Percentiles rank a stretch among this genome's conserved stretches.
Evolutionary conservation across 2,797 vertebrate genomes (phyloP).

Genomic region (Argyrosomus regius): DNA sequence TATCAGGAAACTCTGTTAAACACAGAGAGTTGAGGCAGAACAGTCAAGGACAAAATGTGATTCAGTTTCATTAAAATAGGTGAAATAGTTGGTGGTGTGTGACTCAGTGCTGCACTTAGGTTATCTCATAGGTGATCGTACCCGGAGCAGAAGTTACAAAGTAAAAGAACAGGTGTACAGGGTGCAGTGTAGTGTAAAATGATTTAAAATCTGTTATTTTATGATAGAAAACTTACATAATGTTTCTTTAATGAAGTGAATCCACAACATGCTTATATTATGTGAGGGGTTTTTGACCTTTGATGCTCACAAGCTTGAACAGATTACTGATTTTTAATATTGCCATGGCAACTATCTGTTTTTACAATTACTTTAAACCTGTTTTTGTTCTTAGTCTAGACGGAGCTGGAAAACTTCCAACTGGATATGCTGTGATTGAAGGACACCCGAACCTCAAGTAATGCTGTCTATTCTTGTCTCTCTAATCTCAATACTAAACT

Average conservation of each 20-base stretch:
- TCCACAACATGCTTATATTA: neutral
- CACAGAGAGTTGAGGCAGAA: too few species aligned
- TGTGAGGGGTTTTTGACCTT: neutral
- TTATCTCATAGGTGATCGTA: too few species aligned
- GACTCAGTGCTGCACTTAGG: too few species aligned
- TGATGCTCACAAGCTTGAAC: neutral
- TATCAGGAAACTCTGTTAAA: too few species aligned
- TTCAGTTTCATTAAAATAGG: too few species aligned
- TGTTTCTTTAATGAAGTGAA: neutral
- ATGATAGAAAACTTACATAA: too few species aligned
- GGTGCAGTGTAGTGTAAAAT: neutral
- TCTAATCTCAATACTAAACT: neutral
- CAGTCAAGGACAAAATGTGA: too few species aligned
- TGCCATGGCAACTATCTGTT: neutral
- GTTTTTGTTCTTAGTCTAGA: constrained; percentile 80
- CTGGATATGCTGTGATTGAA: constrained; percentile 87
- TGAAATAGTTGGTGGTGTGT: too few species aligned
- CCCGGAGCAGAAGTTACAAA: too few species aligned
- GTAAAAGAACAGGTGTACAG: too few species aligned
- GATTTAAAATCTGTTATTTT: neutral
- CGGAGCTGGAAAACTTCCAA: constrained; percentile 78
- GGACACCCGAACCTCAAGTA: constrained; percentile 88
- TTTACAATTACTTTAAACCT: neutral
- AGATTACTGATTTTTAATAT: neutral
- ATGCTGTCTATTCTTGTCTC: neutral